Evolutionary conservation across 2,113 vertebrate species (phyloP).

Genomic region (Plectropomus leopardus): DNA sequence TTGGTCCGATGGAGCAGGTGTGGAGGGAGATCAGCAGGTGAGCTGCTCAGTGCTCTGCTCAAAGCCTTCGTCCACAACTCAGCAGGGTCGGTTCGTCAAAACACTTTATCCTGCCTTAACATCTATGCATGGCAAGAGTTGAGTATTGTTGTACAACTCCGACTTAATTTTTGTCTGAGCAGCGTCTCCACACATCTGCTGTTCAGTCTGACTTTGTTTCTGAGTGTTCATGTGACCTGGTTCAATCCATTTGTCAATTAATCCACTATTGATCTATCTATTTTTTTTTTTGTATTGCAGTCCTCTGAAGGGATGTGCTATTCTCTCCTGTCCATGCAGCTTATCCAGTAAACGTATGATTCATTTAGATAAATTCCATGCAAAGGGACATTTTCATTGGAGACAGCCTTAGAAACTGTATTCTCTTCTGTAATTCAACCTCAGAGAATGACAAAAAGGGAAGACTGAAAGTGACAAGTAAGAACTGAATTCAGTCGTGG

Average conservation of each 20-base stretch:
- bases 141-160: conserved; percentile 42
- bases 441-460: conserved; percentile 12
- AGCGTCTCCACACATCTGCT: neutral
- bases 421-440: conserved; percentile 4
- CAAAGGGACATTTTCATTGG: conserved; percentile 2
- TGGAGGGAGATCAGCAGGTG: neutral
- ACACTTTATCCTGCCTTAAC: conserved; percentile 42
- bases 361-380: neutral
- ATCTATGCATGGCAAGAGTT: conserved; percentile 57
- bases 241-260: neutral
- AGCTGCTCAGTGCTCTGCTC: no score
- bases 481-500: neutral
- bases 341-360: neutral
- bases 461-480: neutral
- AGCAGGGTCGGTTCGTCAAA: neutral
- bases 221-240: neutral
- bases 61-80: neutral
- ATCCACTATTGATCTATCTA: neutral
- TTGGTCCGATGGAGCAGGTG: neutral
- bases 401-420: conserved; percentile 1
- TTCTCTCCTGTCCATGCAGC: neutral
- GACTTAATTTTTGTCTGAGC: neutral
- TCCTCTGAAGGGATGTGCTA: neutral
- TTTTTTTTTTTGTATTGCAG: neutral
- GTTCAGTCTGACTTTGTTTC: neutral